Conservation (phyloP, 2,888 invertebrate genomes). For the Nomada goodeniana region DNA sequence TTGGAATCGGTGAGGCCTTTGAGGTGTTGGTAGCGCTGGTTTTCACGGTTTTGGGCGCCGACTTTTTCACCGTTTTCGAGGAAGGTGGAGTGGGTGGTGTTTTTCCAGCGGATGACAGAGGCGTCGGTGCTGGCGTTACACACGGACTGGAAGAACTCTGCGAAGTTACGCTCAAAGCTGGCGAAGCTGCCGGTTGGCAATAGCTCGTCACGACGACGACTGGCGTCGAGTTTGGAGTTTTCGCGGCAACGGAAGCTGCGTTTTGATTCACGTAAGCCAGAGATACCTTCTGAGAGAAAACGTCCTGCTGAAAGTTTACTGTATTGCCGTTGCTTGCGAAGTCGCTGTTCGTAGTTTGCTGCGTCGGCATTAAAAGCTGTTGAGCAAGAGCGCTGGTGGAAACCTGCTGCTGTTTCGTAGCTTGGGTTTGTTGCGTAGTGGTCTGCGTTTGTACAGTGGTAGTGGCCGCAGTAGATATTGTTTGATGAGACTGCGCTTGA, state of each 20-base stretch:
- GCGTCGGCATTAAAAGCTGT: constrained; percentile 79
- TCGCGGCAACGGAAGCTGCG: constrained; percentile 71
- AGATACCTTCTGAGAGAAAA: constrained; percentile 85
- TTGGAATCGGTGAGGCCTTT: constrained; percentile 88
- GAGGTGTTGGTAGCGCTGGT: constrained; percentile 86
- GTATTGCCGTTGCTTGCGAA: constrained; percentile 76
- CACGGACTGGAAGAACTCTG: constrained; percentile 87
- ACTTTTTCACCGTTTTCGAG: constrained; percentile 82
- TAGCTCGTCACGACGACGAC: constrained; percentile 87
- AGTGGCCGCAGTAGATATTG: constrained; percentile 70
- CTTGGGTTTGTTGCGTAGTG: constrained; percentile 69
- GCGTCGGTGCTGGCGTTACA: constrained; percentile 86
- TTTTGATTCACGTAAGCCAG: constrained; percentile 86
- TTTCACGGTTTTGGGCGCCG: constrained; percentile 86
- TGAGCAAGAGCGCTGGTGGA: constrained; percentile 77
- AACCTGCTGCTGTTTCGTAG: constrained; percentile 71
- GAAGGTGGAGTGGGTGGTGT: constrained; percentile 83
- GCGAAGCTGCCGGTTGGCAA: constrained; percentile 86
- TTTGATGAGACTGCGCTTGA: constrained; percentile 83
- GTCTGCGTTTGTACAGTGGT: constrained; percentile 80
- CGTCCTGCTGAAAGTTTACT: constrained; percentile 76
- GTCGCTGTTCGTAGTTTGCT: constrained; percentile 66
- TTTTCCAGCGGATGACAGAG: constrained; percentile 84
- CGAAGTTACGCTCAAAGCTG: constrained; percentile 86
- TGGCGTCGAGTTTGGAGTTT: constrained; percentile 84